phyloP scores from a whole-genome alignment of 1,140 invertebrate genomes.

The Neotoxoptera formosana region DNA sequence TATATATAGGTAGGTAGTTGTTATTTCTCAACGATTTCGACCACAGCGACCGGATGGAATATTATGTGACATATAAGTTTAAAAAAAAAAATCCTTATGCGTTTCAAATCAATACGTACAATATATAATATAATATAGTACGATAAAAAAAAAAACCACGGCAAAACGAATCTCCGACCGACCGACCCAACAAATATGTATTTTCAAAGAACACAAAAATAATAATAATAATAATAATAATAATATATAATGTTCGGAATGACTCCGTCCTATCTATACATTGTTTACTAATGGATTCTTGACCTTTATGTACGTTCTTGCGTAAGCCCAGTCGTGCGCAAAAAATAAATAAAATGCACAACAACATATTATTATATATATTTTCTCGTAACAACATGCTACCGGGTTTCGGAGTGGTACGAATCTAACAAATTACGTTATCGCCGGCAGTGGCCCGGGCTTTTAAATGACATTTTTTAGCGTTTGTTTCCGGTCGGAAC shows the following conservation, averaged over 20 bases:
- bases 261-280: background rate
- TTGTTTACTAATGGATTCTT: constrained; percentile 47
- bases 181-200: background rate
- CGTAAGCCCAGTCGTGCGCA: constrained; percentile 24
- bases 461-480: constrained; percentile 44
- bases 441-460: background rate
- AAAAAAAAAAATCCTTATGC: background rate
- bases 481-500: constrained; percentile 33
- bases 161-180: background rate
- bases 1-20: background rate
- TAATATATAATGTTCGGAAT: background rate
- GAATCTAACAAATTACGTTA: constrained; percentile 36
- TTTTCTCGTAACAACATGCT: constrained; percentile 39
- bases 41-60: constrained; percentile 11
- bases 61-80: constrained; percentile 19
- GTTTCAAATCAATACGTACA: background rate
- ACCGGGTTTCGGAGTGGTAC: constrained; percentile 27
- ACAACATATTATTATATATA: background rate
- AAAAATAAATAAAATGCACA: background rate
- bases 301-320: constrained; percentile 18
- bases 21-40: background rate
- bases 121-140: background rate
- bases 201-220: background rate
- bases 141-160: background rate
- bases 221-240: background rate